Evolutionary conservation across 1,140 invertebrate genomes (phyloP), one percentile per base, ranked within the genome.

Genomic region (Sycophaga agraensis): DNA sequence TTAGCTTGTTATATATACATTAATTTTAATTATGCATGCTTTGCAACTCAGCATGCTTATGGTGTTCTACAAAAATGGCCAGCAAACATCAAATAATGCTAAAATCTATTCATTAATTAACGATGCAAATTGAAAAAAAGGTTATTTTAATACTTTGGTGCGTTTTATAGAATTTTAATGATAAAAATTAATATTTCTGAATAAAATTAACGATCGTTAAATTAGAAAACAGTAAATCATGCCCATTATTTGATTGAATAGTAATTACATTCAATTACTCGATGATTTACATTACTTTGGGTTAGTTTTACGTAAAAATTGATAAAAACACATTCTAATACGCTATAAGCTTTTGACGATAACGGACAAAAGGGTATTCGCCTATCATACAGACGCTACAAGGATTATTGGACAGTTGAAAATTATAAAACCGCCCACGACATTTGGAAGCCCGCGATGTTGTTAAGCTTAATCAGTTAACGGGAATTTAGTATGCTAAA

Each of bases 1-100:
- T 16, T 24, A 37, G 49, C 39, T 26, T 35, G 17, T 48, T 57
- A 22, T 22, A 24, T 26, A 31, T 4, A 31, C 28, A 11, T 57
- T 11, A 37, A 37, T 26, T 43, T 48, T 53, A 51, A 60, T 34
- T 43, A 45, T 53, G 46, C 57, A 59, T 51, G 57, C 46, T 22
- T 24, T 37, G 31, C 49, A 60, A 37, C 19, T 26, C 12, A 24
- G 31, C 55, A 37, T 26, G 55, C 55, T 17, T 16, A n/a, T 48
- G 7, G 12, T 37, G 8, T 53, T 43, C 9, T 53, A 60, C 39
- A 37, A 53, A 60, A 45, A 60, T 34, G 26, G 40, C 35, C 16
- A 53, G 45, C 48, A 59, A 59, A 43, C 31, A 12, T 53, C 11
- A 6, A 31, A 31, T 11, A 31, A 11, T 31, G 5, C 28, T 31